Percentiles rank a stretch among this genome's conserved stretches.
Evolutionary conservation across 1,140 invertebrate genomes (phyloP).

Genomic region (Drosophila ohnishii): DNA sequence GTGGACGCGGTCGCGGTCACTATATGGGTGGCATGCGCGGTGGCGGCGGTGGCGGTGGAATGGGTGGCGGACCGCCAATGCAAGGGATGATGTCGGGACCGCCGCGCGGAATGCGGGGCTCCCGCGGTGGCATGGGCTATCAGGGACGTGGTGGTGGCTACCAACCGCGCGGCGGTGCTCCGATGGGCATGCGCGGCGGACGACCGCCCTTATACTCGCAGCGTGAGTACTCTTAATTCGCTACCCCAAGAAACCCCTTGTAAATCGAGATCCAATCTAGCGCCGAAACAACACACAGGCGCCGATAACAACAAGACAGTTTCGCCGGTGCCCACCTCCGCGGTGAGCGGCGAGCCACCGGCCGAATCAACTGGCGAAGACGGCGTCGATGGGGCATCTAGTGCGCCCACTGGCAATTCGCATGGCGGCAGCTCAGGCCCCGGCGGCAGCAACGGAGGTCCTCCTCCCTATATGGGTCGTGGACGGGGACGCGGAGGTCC

Average conservation of each 20-base stretch:
- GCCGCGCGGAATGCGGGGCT: constrained; percentile 69
- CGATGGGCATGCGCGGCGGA: constrained; percentile 79
- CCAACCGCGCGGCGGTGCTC: constrained; percentile 72
- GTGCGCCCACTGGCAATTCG: constrained; percentile 38
- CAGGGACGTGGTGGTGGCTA: constrained; percentile 71
- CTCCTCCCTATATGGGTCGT: constrained; percentile 62
- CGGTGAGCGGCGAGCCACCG: constrained; percentile 42
- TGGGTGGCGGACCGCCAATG: constrained; percentile 69
- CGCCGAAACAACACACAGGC: constrained; percentile 79
- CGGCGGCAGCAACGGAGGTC: constrained; percentile 53
- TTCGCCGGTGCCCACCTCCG: constrained; percentile 69
- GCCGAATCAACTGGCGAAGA: constrained; percentile 43
- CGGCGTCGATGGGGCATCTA: constrained; percentile 44
- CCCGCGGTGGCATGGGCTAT: constrained; percentile 69
- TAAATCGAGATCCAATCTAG: constrained; percentile 42
- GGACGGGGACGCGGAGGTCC: constrained; percentile 77
- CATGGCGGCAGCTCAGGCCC: constrained; percentile 37
- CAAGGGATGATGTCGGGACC: constrained; percentile 76
- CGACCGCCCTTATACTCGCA: constrained; percentile 74
- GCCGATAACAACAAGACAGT: constrained; percentile 82
- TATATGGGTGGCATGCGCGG: constrained; percentile 79
- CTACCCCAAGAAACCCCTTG: background rate
- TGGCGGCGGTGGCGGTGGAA: constrained; percentile 55
- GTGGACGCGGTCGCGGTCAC: constrained; percentile 76
- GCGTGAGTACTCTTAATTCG: constrained; percentile 57